Evolutionary conservation across 2,888 invertebrate species (phyloP), one percentile per base, ranked within the genome.

Genomic region (Sympetrum striolatum): DNA sequence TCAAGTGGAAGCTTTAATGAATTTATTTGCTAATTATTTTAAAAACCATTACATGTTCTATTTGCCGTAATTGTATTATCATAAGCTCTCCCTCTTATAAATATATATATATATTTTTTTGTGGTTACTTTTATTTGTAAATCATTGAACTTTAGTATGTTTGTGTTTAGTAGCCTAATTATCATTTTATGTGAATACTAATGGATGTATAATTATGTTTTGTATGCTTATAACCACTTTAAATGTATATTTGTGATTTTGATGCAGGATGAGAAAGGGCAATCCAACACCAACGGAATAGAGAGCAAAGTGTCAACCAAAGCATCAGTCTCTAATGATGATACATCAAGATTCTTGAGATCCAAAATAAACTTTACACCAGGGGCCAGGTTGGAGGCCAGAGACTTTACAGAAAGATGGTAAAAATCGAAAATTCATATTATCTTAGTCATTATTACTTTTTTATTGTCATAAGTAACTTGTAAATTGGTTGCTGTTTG

Each of bases 401-500:
- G 86, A 31, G 86, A 86, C 60, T 86, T 86, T 39, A 86, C 86
- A 4, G 86, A 86, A 39, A 86, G 86, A 86, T 86, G 86, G 86
- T 86, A 64, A 82, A 35, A 8, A 82, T 1, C 0, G 3, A 22
- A 8, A 1, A 73, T 31, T 15, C 18, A n/a, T 53, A 53, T 18
- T 53, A 53, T 3, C 2, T 14, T 53, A 18, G 53, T 53, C 15
- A 18, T 18, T 6, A 18, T 15, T 18, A 53, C 18, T 10, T 44
- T 5, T 8, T 44, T 8, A 44, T 44, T 44, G 10, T 44, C 6
- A 8, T 10, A 44, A 44, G 6, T 44, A 44, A 44, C 10, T 10
- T 10, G 10, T 8, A 44, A 44, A 44, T 44, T 8, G 44, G 44
- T 8, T 44, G 10, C 10, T 44, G 10, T 10, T 10, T 10, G 10